A percentile compares a stretch with the other conserved stretches of the same genome.
Evolutionary conservation across 2,888 invertebrate genomes (phyloP).

Genomic region (Drosophila koepferae): DNA sequence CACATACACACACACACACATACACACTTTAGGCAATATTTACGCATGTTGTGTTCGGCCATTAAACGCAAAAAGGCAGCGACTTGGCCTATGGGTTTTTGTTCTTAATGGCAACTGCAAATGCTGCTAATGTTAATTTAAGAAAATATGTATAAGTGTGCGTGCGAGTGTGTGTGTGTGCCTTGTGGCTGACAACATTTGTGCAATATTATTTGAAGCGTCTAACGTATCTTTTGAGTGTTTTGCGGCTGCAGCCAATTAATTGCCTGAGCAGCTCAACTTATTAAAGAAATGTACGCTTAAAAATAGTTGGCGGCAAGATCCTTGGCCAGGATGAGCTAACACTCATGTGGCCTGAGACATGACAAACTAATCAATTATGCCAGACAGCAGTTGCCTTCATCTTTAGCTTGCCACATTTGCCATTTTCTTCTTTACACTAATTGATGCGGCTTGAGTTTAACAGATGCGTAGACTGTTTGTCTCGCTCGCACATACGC

Average conservation of each 20-base stretch:
- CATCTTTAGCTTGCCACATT: slow-evolving; percentile 2
- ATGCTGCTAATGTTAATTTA: slow-evolving; percentile 82
- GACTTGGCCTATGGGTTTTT: slow-evolving; percentile 54
- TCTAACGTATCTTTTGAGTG: slow-evolving; percentile 50
- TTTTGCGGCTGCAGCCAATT: slow-evolving; percentile 55
- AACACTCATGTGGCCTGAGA: neutral
- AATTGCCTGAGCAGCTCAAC: slow-evolving; percentile 49
- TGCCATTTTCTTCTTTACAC: neutral
- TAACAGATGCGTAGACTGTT: neutral
- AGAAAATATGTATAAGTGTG: slow-evolving; percentile 67
- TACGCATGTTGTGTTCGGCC: slow-evolving; percentile 61
- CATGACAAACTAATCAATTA: slow-evolving; percentile 13
- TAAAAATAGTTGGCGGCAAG: slow-evolving; percentile 56
- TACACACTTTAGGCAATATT: slow-evolving; percentile 43
- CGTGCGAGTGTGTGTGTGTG: slow-evolving; percentile 13
- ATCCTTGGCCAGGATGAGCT: neutral
- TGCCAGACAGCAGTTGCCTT: neutral
- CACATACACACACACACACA: neutral
- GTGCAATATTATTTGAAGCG: slow-evolving; percentile 77
- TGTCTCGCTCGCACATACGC: neutral
- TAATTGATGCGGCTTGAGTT: neutral
- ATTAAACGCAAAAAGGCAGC: slow-evolving; percentile 56
- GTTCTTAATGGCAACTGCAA: slow-evolving; percentile 74
- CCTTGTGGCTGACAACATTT: slow-evolving; percentile 74
- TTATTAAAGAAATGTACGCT: slow-evolving; percentile 75